Base-by-base conservation (phyloP, 2,888 invertebrate species). In the Sinotaia quadrata region DNA sequence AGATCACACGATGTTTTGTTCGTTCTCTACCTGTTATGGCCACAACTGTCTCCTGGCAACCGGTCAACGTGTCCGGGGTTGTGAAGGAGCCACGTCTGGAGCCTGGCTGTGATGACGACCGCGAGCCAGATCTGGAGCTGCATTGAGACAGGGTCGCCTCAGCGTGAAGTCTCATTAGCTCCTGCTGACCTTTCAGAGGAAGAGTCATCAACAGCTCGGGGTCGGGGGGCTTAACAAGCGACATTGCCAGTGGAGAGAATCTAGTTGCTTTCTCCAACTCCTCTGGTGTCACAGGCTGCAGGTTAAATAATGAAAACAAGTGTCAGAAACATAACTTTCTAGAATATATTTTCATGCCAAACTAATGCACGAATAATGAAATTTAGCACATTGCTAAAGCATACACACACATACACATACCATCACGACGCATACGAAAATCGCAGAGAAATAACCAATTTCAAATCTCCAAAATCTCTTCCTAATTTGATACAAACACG, bases 201-300 rank as follows among this genome's bases (percentile, higher is more conserved):
- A 86, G 75, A 7, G 78, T 78, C 58, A 83, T 78, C 37, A 88
- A 77, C 4, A 85, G 71, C 24, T 88, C 86, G 8, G 86, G 83
- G 60, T 88, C 87, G n/a, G 88, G 88, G 0, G 88, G 88, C 69
- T 87, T 87, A 51, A 86, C 84, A 47, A 89, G 80, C 75, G 84
- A 87, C 75, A 87, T 90, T 54, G 90, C 91, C 58, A 91, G 87
- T 34, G 91, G 90, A 68, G 91, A 91, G 80, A 91, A 83, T 56
- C 79, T 75, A 37, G 71, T 67, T 8, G 89, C 91, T 88, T 58
- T 93, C 82, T 92, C 89, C 24, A 94, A 92, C 87, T 93, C 93
- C 78, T 93, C 92, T 60, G 91, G 90, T 33, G 93, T 91, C 47
- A 94, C 91, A 0, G 94, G 94, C 91, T 93, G 93, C 0, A 62